These are phyloP conservation scores for Galaxea fascicularis DNA, from an alignment of 92 coral and sea anemone genomes.

Conservation along the genomic window DNA sequence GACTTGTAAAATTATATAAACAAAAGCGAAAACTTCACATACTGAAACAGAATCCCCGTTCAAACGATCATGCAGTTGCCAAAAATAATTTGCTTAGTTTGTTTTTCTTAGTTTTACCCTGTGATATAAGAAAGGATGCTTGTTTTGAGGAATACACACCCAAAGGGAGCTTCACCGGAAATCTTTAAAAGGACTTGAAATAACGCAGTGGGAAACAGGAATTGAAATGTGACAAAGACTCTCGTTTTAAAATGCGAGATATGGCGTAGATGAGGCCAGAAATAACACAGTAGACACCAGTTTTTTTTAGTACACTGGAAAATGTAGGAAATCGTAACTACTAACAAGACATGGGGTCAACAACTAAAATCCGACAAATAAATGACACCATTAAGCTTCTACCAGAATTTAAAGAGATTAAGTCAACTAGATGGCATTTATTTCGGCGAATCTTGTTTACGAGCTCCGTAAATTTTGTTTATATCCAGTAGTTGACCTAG, in stretches of 20 bases:
- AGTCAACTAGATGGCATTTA: background rate
- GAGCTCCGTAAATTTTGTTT: background rate
- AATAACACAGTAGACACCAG: no score
- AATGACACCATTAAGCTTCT: background rate
- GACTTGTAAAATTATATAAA: no score
- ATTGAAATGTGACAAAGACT: background rate
- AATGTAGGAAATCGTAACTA: no score
- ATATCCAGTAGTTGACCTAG: background rate
- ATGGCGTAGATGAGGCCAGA: background rate
- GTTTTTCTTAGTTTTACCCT: background rate
- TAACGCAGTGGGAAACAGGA: background rate
- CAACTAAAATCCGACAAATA: background rate
- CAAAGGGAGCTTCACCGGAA: conserved; percentile 7
- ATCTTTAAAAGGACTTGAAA: background rate
- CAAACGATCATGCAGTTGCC: background rate
- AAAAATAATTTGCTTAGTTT: background rate
- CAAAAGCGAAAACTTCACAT: background rate
- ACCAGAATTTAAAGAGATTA: background rate
- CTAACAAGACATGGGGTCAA: no score
- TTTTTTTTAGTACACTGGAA: no score
- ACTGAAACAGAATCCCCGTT: background rate
- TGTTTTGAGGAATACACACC: background rate
- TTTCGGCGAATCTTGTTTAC: conserved; percentile 4
- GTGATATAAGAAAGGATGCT: background rate
- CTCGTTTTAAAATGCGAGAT: background rate